phyloP scores from a whole-genome alignment of 2,113 vertebrate species.

The Macaca nemestrina region DNA sequence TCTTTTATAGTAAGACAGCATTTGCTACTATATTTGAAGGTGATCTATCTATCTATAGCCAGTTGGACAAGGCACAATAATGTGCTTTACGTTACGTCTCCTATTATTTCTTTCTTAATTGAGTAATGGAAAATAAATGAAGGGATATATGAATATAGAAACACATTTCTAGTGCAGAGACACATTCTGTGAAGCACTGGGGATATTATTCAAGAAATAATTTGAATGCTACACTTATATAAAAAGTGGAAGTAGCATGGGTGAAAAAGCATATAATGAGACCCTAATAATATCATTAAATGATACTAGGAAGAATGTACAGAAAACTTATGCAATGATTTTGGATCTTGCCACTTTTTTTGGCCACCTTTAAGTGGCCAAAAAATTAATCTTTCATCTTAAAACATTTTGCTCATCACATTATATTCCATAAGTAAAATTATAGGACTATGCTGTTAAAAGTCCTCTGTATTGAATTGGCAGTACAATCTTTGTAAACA shows the following conservation, averaged over 20 bases:
- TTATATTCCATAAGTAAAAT: not conserved
- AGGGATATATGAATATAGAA: not conserved
- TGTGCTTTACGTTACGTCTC: not conserved
- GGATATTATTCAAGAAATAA: not conserved
- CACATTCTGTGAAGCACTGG: not conserved
- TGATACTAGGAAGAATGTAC: not conserved
- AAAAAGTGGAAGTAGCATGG: not conserved
- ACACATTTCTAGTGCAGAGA: not conserved
- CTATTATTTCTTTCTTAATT: slow-evolving; percentile 48
- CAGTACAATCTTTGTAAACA: not conserved
- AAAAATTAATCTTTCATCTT: not conserved
- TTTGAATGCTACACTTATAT: not conserved
- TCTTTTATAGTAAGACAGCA: not conserved
- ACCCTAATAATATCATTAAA: not conserved
- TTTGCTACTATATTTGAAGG: slow-evolving; percentile 12
- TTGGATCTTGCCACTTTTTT: not conserved
- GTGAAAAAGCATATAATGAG: not conserved
- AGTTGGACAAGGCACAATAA: not conserved
- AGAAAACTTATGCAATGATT: not conserved
- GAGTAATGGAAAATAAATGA: not conserved
- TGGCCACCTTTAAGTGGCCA: not conserved
- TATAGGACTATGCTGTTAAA: not conserved
- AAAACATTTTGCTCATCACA: not conserved
- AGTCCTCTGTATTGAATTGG: not conserved
- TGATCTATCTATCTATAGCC: not conserved